These are phyloP conservation scores for Abrostola tripartita DNA, from an alignment of 2,888 invertebrate genomes.

Conservation along the genomic window DNA sequence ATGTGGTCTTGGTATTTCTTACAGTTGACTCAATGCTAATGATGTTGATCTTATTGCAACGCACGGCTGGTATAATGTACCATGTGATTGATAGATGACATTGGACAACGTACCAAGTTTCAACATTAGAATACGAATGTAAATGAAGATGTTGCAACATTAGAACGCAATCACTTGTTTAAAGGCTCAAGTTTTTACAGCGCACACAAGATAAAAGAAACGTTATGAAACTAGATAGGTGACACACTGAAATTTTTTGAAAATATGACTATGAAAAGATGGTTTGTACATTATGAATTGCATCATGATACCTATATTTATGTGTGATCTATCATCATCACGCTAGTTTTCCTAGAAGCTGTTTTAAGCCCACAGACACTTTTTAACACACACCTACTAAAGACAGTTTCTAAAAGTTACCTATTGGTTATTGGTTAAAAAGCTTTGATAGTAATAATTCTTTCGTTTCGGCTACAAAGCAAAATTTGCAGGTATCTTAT, in stretches of 20 bases:
- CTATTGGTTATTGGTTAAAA: slow-evolving; percentile 2
- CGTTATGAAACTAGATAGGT: slow-evolving; percentile 14
- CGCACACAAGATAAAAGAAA: slow-evolving; percentile 25
- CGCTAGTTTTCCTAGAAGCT: too few relatives aligned
- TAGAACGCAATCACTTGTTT: slow-evolving; percentile 34
- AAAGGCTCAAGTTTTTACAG: slow-evolving; percentile 33
- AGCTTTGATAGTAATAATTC: slow-evolving; percentile 16
- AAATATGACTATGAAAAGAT: too few relatives aligned
- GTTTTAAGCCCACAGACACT: too few relatives aligned
- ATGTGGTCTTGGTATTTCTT: slow-evolving; percentile 19
- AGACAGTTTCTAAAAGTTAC: too few relatives aligned
- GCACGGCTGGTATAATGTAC: slow-evolving; percentile 60
- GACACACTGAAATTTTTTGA: background rate
- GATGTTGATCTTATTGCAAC: slow-evolving; percentile 68
- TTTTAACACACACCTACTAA: too few relatives aligned
- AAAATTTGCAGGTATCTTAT: background rate
- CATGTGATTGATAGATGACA: slow-evolving; percentile 74
- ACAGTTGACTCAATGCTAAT: slow-evolving; percentile 52
- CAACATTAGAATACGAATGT: slow-evolving; percentile 65
- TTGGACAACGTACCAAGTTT: slow-evolving; percentile 62
- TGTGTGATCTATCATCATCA: too few relatives aligned
- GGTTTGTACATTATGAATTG: too few relatives aligned
- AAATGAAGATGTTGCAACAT: slow-evolving; percentile 60
- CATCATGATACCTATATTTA: too few relatives aligned
- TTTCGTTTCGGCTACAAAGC: background rate